Conservation (phyloP, 2,113 vertebrate species). For the Psilopogon haemacephalus region DNA sequence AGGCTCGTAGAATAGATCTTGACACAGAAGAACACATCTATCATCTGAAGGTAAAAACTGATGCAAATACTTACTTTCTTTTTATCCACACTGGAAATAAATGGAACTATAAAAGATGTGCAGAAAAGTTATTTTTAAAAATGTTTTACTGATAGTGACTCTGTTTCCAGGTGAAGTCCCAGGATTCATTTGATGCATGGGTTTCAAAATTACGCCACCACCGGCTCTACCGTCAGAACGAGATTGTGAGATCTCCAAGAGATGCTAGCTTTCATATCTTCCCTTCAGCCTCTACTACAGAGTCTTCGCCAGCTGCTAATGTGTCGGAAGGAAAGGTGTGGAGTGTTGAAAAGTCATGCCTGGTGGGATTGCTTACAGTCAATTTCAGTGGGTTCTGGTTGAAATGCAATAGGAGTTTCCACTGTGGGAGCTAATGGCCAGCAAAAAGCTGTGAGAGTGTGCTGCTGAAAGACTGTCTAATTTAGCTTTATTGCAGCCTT, state of each 20-base stretch:
- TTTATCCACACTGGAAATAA: neutral
- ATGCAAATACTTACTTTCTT: neutral
- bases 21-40: conserved; percentile 99
- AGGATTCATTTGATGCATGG: conserved; percentile 96
- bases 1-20: conserved; percentile 93
- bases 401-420: neutral
- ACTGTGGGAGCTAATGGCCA: neutral
- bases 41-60: conserved; percentile 89
- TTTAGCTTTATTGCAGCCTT: neutral
- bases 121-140: neutral
- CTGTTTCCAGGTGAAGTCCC: conserved; percentile 90
- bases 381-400: neutral
- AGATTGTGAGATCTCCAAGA: conserved; percentile 94
- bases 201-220: conserved; percentile 94
- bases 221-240: conserved; percentile 94
- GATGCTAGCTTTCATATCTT: conserved; percentile 92
- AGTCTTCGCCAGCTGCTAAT: conserved; percentile 88
- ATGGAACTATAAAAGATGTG: neutral
- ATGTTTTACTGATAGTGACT: neutral
- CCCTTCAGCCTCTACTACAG: conserved; percentile 85
- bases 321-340: conserved; percentile 87
- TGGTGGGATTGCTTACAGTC: neutral
- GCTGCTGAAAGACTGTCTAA: neutral
- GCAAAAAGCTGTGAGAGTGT: neutral
- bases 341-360: neutral